phyloP scores from a whole-genome alignment of 2,797 vertebrate genomes.

The Smutsia temminckii region DNA sequence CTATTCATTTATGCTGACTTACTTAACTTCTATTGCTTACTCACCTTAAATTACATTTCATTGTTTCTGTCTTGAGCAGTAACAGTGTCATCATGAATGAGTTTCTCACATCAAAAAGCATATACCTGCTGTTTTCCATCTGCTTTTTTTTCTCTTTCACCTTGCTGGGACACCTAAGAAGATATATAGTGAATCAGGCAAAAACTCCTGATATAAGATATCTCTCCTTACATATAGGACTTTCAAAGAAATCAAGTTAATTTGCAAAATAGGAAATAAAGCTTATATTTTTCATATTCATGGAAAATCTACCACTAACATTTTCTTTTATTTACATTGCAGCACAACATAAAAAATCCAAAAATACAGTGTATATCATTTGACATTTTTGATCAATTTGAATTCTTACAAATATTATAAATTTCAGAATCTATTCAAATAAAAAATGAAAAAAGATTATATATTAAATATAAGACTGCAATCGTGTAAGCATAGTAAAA shows the following conservation, averaged over 20 bases:
- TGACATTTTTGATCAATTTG: too few relatives aligned
- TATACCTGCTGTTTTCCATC: constrained; percentile 72
- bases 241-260: constrained; percentile 8
- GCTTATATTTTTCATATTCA: background rate
- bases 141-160: constrained; percentile 56
- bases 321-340: background rate
- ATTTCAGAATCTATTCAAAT: background rate
- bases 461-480: background rate
- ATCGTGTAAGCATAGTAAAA: background rate
- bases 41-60: constrained; percentile 70
- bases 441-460: background rate
- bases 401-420: background rate
- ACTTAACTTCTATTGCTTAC: constrained; percentile 69
- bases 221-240: background rate
- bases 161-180: constrained; percentile 12
- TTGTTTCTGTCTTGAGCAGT: constrained; percentile 74
- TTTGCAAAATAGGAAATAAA: background rate
- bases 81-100: constrained; percentile 74
- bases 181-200: constrained; percentile 6
- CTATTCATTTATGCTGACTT: constrained; percentile 73
- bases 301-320: background rate
- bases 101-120: constrained; percentile 35
- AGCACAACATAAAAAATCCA: background rate
- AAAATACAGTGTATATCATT: background rate
- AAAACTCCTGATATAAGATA: background rate